phyloP scores from a whole-genome alignment of 2,888 invertebrate genomes.

The Ophion ellenae region DNA sequence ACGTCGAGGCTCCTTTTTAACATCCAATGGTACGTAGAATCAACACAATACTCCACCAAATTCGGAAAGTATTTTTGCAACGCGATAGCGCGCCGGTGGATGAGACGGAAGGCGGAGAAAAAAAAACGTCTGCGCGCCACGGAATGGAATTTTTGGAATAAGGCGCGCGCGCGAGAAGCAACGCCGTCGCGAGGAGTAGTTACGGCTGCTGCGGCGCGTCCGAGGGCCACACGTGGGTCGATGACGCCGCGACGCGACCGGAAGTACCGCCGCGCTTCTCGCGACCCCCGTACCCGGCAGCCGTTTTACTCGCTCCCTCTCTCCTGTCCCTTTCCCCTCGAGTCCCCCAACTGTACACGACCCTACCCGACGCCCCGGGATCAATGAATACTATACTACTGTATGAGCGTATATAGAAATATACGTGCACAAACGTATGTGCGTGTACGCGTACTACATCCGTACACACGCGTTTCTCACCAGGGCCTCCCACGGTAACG shows the following conservation, averaged over 20 bases:
- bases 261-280: constrained; percentile 74
- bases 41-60: too few relatives aligned
- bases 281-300: constrained; percentile 60
- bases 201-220: constrained; percentile 60
- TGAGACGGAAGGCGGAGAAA: too few relatives aligned
- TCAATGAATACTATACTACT: constrained; percentile 67
- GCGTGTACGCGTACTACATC: neutral
- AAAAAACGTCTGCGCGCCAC: neutral
- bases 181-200: constrained; percentile 41
- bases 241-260: constrained; percentile 73
- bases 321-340: constrained; percentile 12
- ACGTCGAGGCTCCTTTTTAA: too few relatives aligned
- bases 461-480: constrained; percentile 18
- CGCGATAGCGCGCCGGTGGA: neutral
- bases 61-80: neutral
- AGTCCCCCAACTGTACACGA: constrained; percentile 47
- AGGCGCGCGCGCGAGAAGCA: constrained; percentile 31
- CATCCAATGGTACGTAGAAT: too few relatives aligned
- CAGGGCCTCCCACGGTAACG: neutral
- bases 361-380: constrained; percentile 63
- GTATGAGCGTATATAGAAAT: neutral
- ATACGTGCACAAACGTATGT: neutral
- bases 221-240: constrained; percentile 70
- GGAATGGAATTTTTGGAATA: neutral
- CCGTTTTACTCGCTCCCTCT: constrained; percentile 46